phyloP scores from a whole-genome alignment of 2,113 vertebrate genomes.

The Sylvietta virens region DNA sequence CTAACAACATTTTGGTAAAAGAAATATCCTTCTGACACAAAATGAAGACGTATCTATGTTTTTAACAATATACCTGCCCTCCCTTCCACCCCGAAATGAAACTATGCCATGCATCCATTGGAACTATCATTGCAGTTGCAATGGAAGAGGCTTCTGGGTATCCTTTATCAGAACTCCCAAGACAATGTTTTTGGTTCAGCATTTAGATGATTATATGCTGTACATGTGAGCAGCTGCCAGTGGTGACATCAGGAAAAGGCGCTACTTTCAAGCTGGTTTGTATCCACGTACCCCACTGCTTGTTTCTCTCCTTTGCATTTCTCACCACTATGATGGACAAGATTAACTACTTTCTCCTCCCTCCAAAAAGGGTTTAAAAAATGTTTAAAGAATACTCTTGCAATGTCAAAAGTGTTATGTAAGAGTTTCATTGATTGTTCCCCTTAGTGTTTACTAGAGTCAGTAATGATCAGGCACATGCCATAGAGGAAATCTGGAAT shows the following conservation, averaged over 20 bases:
- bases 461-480: not conserved
- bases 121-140: not conserved
- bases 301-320: not conserved
- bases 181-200: not conserved
- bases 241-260: not conserved
- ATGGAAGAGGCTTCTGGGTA: not conserved
- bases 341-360: not conserved
- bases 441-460: not conserved
- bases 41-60: not conserved
- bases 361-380: not conserved
- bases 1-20: not conserved
- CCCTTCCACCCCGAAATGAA: accelerated
- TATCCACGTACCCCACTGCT: not conserved
- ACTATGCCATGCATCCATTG: not conserved
- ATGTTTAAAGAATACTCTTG: not conserved
- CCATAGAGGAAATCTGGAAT: not conserved
- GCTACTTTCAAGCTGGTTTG: not conserved
- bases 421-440: not conserved
- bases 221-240: not conserved
- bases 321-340: not conserved
- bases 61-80: not conserved
- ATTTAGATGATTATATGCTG: not conserved
- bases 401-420: not conserved
- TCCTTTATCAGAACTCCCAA: not conserved
- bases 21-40: not conserved